Evolutionary conservation across 2,797 vertebrate genomes (phyloP).

Genomic region (Chrosomus eos): DNA sequence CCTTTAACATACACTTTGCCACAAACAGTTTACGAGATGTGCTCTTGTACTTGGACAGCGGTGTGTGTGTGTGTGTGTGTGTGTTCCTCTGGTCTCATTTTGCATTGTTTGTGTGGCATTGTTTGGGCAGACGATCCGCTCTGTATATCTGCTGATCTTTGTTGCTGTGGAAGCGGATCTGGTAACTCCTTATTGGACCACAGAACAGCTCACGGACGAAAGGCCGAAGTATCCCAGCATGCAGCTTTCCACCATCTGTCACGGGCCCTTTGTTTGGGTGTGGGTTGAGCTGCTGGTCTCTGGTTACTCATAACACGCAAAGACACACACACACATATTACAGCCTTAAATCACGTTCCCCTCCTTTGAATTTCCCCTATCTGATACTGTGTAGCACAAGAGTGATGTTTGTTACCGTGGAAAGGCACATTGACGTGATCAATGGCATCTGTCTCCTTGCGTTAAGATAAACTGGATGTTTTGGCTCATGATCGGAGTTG

Average conservation of each 20-base stretch:
- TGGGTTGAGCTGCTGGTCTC: constrained; percentile 61
- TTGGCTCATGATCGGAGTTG: neutral
- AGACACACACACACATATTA: constrained; percentile 40
- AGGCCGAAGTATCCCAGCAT: constrained; percentile 77
- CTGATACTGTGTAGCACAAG: constrained; percentile 15
- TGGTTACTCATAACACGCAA: constrained; percentile 58
- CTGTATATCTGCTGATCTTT: constrained; percentile 41
- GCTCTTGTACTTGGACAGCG: neutral
- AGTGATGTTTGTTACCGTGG: constrained; percentile 2
- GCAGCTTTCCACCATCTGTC: constrained; percentile 82
- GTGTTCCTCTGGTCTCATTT: constrained; percentile 22
- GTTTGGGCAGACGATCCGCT: constrained; percentile 20
- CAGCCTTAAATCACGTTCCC: constrained; percentile 8
- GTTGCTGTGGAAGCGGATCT: constrained; percentile 53
- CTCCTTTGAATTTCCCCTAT: neutral
- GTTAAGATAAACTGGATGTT: constrained; percentile 1
- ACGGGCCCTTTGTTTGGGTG: constrained; percentile 70
- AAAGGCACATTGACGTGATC: constrained; percentile 30
- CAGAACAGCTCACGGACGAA: constrained; percentile 56
- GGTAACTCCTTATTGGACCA: constrained; percentile 57
- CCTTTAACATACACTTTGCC: neutral
- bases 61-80: neutral
- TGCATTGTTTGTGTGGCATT: constrained; percentile 23
- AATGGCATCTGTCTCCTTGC: constrained; percentile 23
- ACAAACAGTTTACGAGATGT: neutral